Base-by-base conservation (phyloP, 1,140 invertebrate genomes). In the Melipona quadrifasciata region DNA sequence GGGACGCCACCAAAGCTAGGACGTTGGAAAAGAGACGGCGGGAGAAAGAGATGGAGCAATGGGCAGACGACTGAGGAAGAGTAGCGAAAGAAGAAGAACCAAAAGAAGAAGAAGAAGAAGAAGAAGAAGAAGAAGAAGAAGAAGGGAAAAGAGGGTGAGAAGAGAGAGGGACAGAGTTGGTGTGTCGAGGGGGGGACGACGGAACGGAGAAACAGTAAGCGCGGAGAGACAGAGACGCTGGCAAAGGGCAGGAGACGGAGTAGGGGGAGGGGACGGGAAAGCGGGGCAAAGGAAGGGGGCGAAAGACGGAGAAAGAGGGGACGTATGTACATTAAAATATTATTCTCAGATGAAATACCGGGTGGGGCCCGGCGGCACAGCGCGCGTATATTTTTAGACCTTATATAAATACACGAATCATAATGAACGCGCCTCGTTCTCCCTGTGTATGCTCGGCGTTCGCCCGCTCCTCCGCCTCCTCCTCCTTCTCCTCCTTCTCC, bases 341-440 rank as follows among this genome's bases (percentile, higher is more conserved):
- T 95, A 95, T 95, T 94, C 94, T 94, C 94, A 94, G 94, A 95
- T 95, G 94, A 94, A 94, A 95, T 94, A 94, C 93, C 94, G 94
- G 94, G 93, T 92, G 94, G 93, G 93, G 94, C 92, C 91, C 92
- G 93, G 89, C 92, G 91, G 92, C 93, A 93, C 91, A 91, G 92
- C 93, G 91, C 89, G 89, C 90, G 93, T 93, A 94, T 95, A 95
- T 95, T 94, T 95, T 95, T 95, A 94, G 94, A 95, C 93, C 93
- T 93, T 95, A 94, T 95, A 94, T 95, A 95, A 95, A 95, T 95
- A 95, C 93, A 94, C 94, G 94, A 95, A 95, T 95, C 93, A 94
- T 94, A 94, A 94, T 94, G 93, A 94, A 94, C 91, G 93, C 91
- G 90, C 91, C 85, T 87, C 88, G 85, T 80, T 84, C 83, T 84